Evolutionary conservation across 2,113 vertebrate genomes (phyloP), one percentile per base, ranked within the genome.

Genomic region (Mystacornis crossleyi): DNA sequence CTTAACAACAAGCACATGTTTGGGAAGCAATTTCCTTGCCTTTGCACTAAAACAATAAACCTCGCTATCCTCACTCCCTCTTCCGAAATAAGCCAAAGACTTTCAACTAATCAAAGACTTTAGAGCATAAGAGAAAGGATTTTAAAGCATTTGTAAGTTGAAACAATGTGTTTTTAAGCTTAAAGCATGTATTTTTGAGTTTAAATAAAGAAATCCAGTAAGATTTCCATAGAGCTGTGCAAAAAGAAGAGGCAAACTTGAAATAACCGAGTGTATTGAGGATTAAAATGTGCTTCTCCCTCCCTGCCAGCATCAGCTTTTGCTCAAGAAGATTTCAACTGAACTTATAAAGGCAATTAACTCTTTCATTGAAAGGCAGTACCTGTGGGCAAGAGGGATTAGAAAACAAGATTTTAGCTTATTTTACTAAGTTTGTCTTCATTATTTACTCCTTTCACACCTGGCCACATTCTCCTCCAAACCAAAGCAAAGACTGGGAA

Each of bases 1-100:
- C 71, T 80, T 96, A 96, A 96, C 81, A 87, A 28, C 38, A 73
- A 93, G 79, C 95, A 92, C 14, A 72, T 96, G 95, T 51, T 65
- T 66, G 74, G 81, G 81, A 81, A 94, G 64, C 60, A 82, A 86
- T 90, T 95, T 86, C 95, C 88, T 86, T 33, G 51, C 14, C 50
- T 94, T 77, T 62, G 64, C 78, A 42, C 71, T 80, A 28, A 61
- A 94, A 92, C 73, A 90, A 94, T 93, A 90, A 95, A 91, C 67
- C 54, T 77, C 3, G 1, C 74, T 53, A 38, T 40, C 78, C 66
- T 70, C 66, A 66, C 73, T 61, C 66, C 70, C 45, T 61, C 73
- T 57, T 40, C 61, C 89, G 29, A 83, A 79, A 16, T 14, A 84
- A 92, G 3, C 6, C 71, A 43, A 67, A 48, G 43, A 18, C 20